phyloP scores from a whole-genome alignment of 1,140 invertebrate genomes.

The Nilaparvata lugens region DNA sequence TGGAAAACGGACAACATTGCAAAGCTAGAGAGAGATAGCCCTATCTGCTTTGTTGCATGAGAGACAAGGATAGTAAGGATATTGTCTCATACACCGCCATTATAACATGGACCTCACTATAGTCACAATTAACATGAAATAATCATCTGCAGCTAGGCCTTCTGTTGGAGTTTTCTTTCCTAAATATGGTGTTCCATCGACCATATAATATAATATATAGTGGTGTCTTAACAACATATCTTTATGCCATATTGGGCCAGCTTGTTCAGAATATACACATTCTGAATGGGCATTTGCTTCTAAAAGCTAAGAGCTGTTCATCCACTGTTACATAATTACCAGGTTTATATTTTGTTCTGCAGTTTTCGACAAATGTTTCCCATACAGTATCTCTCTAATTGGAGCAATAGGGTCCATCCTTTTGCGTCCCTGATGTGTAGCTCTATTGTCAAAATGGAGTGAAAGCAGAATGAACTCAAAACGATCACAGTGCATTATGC shows the following conservation, averaged over 20 bases:
- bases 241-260: slow-evolving; percentile 40
- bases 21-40: too few relatives aligned
- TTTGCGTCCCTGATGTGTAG: slow-evolving; percentile 16
- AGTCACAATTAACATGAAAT: not conserved
- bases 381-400: slow-evolving; percentile 21
- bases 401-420: slow-evolving; percentile 21
- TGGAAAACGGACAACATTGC: too few relatives aligned
- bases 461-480: slow-evolving; percentile 11
- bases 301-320: slow-evolving; percentile 30
- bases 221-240: slow-evolving; percentile 31
- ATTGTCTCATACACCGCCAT: too few relatives aligned
- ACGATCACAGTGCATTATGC: too few relatives aligned
- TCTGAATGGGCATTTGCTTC: slow-evolving; percentile 32
- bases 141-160: not conserved
- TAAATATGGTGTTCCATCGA: slow-evolving; percentile 5
- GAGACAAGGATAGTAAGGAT: too few relatives aligned
- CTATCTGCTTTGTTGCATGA: too few relatives aligned
- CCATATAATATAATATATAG: slow-evolving; percentile 30
- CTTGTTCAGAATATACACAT: slow-evolving; percentile 40
- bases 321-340: slow-evolving; percentile 12
- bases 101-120: too few relatives aligned
- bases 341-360: slow-evolving; percentile 10
- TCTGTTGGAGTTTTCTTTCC: not conserved
- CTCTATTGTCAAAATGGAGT: slow-evolving; percentile 22
- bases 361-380: slow-evolving; percentile 15